phyloP scores from a whole-genome alignment of 2,113 vertebrate genomes.

The Blennius ocellaris region DNA sequence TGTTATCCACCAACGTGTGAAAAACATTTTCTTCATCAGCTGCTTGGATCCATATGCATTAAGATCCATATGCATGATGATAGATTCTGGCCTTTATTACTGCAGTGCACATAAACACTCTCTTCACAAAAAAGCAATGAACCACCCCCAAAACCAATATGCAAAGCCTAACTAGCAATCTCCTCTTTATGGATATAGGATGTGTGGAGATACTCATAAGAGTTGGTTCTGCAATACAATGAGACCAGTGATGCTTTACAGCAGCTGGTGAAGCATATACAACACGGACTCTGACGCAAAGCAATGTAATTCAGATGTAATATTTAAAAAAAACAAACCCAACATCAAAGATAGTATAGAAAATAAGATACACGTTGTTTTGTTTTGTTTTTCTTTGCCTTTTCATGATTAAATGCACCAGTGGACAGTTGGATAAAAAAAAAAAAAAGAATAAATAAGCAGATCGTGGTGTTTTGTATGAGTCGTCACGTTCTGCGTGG shows the following conservation, averaged over 20 bases:
- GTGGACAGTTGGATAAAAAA: too few relatives aligned
- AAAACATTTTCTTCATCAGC: background rate
- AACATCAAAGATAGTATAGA: too few relatives aligned
- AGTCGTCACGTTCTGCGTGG: background rate
- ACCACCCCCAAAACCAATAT: conserved; percentile 19
- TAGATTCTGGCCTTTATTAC: conserved; percentile 30
- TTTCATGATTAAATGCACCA: too few relatives aligned
- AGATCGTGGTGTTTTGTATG: conserved; percentile 9
- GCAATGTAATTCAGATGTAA: background rate
- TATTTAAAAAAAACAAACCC: too few relatives aligned
- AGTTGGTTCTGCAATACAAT: background rate
- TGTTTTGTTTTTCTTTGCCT: too few relatives aligned
- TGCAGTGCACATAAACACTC: conserved; percentile 8
- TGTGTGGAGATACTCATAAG: background rate
- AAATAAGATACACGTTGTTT: too few relatives aligned
- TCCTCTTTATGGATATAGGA: background rate
- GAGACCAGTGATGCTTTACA: background rate
- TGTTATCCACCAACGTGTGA: background rate
- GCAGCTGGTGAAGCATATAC: background rate
- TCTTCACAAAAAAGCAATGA: conserved; percentile 22
- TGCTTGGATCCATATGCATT: conserved; percentile 18
- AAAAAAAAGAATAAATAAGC: background rate
- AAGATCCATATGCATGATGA: conserved; percentile 28
- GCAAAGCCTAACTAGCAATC: background rate
- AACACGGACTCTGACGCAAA: background rate